Percentiles rank a stretch among this genome's conserved stretches.
These are phyloP conservation scores for Micromesistius poutassou DNA, from an alignment of 2,797 vertebrate species.

Conservation along the genomic window DNA sequence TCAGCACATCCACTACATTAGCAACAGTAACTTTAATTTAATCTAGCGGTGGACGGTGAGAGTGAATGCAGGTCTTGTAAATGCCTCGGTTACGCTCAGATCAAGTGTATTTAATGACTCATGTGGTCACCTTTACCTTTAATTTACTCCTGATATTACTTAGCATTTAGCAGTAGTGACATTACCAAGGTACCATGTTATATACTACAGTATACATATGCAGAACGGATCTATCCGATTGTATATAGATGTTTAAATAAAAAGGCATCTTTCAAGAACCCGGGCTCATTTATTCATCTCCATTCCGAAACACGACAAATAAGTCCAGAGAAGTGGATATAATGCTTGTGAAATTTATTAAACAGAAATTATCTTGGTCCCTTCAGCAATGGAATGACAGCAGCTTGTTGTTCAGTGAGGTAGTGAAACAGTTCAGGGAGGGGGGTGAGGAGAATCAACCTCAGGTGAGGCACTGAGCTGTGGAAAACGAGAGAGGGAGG, in stretches of 20 bases:
- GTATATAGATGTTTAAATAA: conserved; percentile 79
- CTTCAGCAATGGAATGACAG: conserved; percentile 79
- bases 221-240: conserved; percentile 62
- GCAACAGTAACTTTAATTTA: conserved; percentile 31
- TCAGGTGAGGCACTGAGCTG: neutral
- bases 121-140: conserved; percentile 43
- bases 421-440: conserved; percentile 18
- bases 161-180: conserved; percentile 55
- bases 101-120: conserved; percentile 58
- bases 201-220: conserved; percentile 56
- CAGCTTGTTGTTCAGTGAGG: conserved; percentile 30
- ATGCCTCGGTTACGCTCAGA: conserved; percentile 55
- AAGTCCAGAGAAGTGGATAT: conserved; percentile 22
- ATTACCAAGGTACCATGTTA: conserved; percentile 48
- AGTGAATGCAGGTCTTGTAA: conserved; percentile 59
- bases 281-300: neutral
- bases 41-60: conserved; percentile 47
- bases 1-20: conserved; percentile 23
- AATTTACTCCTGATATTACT: conserved; percentile 42
- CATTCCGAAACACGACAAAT: neutral
- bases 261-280: conserved; percentile 73
- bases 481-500: neutral
- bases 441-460: neutral
- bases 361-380: conserved; percentile 88
- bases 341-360: conserved; percentile 97